Evolutionary conservation across 2,797 vertebrate genomes (phyloP).

Genomic region (Petrocephalus sullivani): DNA sequence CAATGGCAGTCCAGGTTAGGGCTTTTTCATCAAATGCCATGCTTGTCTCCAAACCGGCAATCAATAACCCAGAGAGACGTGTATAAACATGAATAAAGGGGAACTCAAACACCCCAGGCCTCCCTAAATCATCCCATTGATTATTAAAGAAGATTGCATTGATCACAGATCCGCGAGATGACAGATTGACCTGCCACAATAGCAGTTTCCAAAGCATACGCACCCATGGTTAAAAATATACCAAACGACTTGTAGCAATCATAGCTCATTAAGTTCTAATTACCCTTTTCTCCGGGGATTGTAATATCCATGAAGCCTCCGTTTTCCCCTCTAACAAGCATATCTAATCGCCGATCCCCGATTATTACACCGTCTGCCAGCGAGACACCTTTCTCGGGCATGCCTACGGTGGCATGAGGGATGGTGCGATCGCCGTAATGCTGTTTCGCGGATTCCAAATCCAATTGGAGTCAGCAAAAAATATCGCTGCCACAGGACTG

Average conservation of each 20-base stretch:
- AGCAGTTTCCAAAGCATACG: background rate
- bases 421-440: background rate
- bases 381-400: background rate
- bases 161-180: background rate
- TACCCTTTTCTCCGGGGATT: slow-evolving; percentile 4
- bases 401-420: background rate
- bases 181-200: background rate
- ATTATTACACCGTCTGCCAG: slow-evolving; percentile 2
- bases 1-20: background rate
- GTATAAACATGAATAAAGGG: background rate
- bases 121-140: background rate
- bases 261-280: slow-evolving; percentile 23
- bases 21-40: slow-evolving; percentile 6
- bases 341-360: slow-evolving; percentile 12
- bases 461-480: background rate
- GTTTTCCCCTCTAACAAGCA: slow-evolving; percentile 8
- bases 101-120: background rate
- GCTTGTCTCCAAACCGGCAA: background rate
- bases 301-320: background rate
- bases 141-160: background rate
- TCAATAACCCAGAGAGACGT: background rate
- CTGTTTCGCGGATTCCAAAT: slow-evolving; percentile 14
- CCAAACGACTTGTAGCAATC: slow-evolving; percentile 13
- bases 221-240: slow-evolving; percentile 10
- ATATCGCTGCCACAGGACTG: background rate